Evolutionary conservation across 2,113 vertebrate genomes (phyloP), one percentile per base, ranked within the genome.

Genomic region (Tretioscincus oriximinensis): DNA sequence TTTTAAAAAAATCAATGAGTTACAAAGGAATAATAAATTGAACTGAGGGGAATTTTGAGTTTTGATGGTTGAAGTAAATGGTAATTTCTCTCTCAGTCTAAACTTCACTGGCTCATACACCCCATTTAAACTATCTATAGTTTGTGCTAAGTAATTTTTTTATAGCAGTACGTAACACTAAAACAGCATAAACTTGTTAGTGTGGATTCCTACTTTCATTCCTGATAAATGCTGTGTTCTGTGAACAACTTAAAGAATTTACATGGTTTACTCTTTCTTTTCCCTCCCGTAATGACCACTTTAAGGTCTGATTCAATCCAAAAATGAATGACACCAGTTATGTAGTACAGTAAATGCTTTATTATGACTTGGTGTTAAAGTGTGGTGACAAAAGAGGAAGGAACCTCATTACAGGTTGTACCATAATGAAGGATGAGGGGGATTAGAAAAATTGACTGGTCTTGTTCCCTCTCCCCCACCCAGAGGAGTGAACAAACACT

Each of bases 371-470:
- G 41, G 29, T 73, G 35, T 28, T 79, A 26, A 41, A 76, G 31
- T 0, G 16, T 22, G 80, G 75, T 82, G 84, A n/a, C 35, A 74
- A 90, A 92, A 85, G 88, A 93, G 93, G 92, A 93, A 94, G 90
- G 88, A 89, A 89, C 85, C 81, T 41, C 58, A 31, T 18, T 89
- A 83, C 86, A 65, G 86, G 82, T 81, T 80, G 26, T 60, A 82
- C 78, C 89, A 71, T 85, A 82, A 85, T 84, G 73, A 81, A 79
- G 26, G 83, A 84, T 89, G 91, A 85, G 86, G 86, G 88, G 88
- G 87, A 81, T 88, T 83, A 2, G 4, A 83, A 76, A 49, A 84
- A 87, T 85, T 80, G 47, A 60, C 45, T 2, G 75, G 84, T 10
- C 28, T 45, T 68, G 31, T 72, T 83, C n/a, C 58, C 70, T 74